Evolutionary conservation across 1,140 invertebrate species (phyloP).

Genomic region (Tetragnatha versicolor): DNA sequence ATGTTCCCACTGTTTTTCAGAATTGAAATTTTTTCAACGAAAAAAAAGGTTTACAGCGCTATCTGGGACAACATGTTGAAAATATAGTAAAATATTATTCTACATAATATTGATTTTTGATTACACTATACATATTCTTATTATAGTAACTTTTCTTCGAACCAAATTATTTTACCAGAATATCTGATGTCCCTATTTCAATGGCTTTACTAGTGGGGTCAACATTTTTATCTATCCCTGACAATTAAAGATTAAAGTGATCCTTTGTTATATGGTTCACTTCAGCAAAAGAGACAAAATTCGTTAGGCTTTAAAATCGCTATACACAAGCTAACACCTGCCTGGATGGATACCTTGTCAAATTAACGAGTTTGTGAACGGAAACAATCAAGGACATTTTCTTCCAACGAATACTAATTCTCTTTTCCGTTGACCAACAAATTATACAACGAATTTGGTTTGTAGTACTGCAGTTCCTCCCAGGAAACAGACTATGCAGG

Average conservation of each 20-base stretch:
- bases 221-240: background rate
- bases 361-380: background rate
- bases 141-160: background rate
- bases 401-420: background rate
- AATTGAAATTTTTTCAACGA: too few species aligned
- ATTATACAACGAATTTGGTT: background rate
- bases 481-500: background rate
- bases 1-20: too few species aligned
- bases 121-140: too few species aligned
- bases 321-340: background rate
- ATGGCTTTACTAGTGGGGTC: background rate
- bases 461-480: background rate
- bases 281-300: background rate
- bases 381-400: background rate
- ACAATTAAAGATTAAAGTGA: background rate
- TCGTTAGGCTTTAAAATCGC: background rate
- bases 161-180: background rate
- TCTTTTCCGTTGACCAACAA: background rate
- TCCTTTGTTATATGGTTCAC: background rate
- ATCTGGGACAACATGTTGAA: too few species aligned
- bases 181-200: background rate
- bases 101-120: too few species aligned
- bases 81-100: too few species aligned
- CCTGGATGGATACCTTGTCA: background rate
- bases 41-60: too few species aligned